Evolutionary conservation across 2,113 vertebrate genomes (phyloP).

Genomic region (Ceyx cyanopectus): DNA sequence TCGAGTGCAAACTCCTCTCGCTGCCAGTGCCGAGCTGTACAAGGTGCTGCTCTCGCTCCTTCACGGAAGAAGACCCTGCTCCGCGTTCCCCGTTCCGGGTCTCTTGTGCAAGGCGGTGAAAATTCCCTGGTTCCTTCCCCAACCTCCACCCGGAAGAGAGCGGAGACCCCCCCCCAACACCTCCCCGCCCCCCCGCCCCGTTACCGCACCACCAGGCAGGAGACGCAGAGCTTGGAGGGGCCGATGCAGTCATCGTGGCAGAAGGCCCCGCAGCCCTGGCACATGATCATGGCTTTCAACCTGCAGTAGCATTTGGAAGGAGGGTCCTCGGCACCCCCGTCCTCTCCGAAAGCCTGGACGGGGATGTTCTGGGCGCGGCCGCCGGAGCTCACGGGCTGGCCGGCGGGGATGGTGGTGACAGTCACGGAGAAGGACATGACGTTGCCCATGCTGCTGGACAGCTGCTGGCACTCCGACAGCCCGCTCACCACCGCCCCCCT

Average conservation of each 20-base stretch:
- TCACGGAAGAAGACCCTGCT: too few species aligned
- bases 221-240: slow-evolving; percentile 96
- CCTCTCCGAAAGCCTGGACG: slow-evolving; percentile 86
- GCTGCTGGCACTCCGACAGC: slow-evolving; percentile 68
- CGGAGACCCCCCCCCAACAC: not conserved
- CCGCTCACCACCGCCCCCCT: slow-evolving; percentile 66
- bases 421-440: slow-evolving; percentile 99
- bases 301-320: slow-evolving; percentile 97
- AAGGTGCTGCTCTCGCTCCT: too few species aligned
- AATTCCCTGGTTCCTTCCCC: too few species aligned
- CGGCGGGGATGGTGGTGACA: slow-evolving; percentile 92
- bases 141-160: too few species aligned
- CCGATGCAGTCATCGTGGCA: slow-evolving; percentile 99
- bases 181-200: not conserved
- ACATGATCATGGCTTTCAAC: slow-evolving; percentile 99
- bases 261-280: slow-evolving; percentile 96
- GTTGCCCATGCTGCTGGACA: slow-evolving; percentile 80
- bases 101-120: too few species aligned
- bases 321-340: slow-evolving; percentile 82
- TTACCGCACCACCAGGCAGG: slow-evolving; percentile 95
- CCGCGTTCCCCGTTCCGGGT: too few species aligned
- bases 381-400: slow-evolving; percentile 75
- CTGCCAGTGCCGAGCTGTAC: too few species aligned
- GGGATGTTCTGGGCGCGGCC: slow-evolving; percentile 81
- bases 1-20: too few species aligned